These are phyloP conservation scores for Ctenopoma kingsleyae DNA, from an alignment of 2,797 vertebrate species.

Conservation along the genomic window DNA sequence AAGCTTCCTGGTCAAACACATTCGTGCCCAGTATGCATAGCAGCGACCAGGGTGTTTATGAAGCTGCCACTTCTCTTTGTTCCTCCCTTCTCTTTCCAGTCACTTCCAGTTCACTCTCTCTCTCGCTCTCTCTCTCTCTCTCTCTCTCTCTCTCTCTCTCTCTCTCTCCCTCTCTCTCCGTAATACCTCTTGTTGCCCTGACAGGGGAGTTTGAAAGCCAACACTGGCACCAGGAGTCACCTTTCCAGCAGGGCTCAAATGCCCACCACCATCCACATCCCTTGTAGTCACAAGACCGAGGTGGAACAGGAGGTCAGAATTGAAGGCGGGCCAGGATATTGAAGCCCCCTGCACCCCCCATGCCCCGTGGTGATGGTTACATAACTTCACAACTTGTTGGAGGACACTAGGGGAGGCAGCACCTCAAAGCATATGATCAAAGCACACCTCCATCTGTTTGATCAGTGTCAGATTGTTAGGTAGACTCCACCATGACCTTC, in stretches of 20 bases:
- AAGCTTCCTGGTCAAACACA: conserved; percentile 57
- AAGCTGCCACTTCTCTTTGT: conserved; percentile 43
- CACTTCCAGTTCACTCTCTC: conserved; percentile 24
- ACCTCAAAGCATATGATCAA: conserved; percentile 52
- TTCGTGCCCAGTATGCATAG: conserved; percentile 52
- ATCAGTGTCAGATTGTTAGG: conserved; percentile 43
- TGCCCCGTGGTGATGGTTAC: conserved; percentile 30
- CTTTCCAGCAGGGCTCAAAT: conserved; percentile 72
- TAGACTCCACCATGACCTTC: conserved; percentile 52
- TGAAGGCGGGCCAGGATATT: conserved; percentile 8
- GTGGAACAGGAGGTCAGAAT: conserved; percentile 49
- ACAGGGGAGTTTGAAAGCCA: conserved; percentile 74
- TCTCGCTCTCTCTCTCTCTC: neutral
- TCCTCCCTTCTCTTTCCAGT: conserved; percentile 25
- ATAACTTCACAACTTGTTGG: conserved; percentile 44
- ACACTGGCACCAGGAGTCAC: conserved; percentile 82
- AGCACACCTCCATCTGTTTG: conserved; percentile 49
- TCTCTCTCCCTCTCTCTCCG: neutral
- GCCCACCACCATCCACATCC: conserved; percentile 54
- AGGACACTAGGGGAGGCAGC: conserved; percentile 24
- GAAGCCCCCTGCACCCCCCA: conserved; percentile 6
- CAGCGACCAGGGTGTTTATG: conserved; percentile 48
- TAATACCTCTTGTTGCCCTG: conserved; percentile 56
- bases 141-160: neutral
- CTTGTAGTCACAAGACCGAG: conserved; percentile 71